Evolutionary conservation across 2,888 invertebrate genomes (phyloP).

Genomic region (Cactoblastis cactorum): DNA sequence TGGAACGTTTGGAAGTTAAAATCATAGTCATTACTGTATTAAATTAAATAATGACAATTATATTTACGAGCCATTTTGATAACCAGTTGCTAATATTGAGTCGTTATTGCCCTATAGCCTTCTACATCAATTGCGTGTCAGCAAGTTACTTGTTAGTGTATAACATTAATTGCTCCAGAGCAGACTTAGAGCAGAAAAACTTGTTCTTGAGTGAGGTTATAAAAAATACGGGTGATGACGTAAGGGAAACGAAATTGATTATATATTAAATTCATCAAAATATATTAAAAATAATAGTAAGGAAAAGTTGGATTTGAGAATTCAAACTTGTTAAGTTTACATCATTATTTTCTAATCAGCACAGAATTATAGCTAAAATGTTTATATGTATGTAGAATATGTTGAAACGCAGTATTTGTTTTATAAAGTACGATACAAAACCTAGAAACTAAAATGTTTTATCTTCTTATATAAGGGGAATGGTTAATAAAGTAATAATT

Average conservation of each 20-base stretch:
- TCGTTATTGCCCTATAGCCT: not conserved
- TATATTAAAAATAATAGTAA: not conserved
- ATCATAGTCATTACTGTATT: not conserved
- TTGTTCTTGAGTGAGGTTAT: not conserved
- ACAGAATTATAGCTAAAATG: too few relatives aligned
- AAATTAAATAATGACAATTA: not conserved
- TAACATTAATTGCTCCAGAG: not conserved
- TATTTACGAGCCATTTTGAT: not conserved
- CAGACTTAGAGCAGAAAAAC: not conserved
- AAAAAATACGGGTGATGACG: not conserved
- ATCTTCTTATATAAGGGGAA: too few relatives aligned
- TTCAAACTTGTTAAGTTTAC: too few relatives aligned
- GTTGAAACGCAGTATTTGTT: too few relatives aligned
- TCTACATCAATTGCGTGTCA: not conserved
- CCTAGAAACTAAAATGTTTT: too few relatives aligned
- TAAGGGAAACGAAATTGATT: not conserved
- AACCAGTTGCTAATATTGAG: slow-evolving; percentile 1
- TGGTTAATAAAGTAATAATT: too few relatives aligned
- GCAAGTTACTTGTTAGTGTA: slow-evolving; percentile 1
- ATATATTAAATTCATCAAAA: not conserved
- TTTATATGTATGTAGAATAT: too few relatives aligned
- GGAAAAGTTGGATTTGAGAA: too few relatives aligned
- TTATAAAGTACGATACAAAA: too few relatives aligned
- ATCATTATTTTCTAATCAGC: too few relatives aligned
- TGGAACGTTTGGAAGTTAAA: too few relatives aligned